Evolutionary conservation across 2,888 invertebrate species (phyloP), one percentile per base, ranked within the genome.

Genomic region (Andricus curvator): DNA sequence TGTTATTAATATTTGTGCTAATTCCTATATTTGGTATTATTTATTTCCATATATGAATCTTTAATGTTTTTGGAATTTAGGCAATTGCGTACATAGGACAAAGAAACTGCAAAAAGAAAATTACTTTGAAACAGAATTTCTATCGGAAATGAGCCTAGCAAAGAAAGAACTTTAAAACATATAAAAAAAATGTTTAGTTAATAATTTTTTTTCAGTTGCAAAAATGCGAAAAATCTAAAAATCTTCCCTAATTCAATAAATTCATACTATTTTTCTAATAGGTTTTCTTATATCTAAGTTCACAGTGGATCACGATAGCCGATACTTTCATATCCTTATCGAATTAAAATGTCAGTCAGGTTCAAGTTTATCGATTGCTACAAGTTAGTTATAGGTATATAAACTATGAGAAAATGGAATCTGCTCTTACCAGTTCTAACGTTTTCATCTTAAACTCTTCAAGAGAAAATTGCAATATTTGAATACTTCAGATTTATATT

Each of bases 301-400:
- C 62, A 29, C 15, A 13, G 13, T 5, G 25, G 62, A 62, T 62
- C 6, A 25, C 62, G 62, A 62, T 62, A 62, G 9, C 8, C n/a
- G 6, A 62, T 25, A 22, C 25, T 62, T 62, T 15, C 5, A 62
- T 62, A 62, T 62, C 6, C 62, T 62, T 62, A 62, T 62, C 62
- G 62, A 62, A 62, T 62, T 62, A 25, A 25, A 22, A 11, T 62
- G 62, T 62, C 25, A 62, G 62, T 62, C 62, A 62, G 62, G 62
- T 62, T 62, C 62, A 62, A 62, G 62, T 62, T 62, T 25, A 62
- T 1, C 62, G 25, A 62, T 25, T 62, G 62, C 62, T 62, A 62
- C 62, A 15, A 62, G 62, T 25, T 25, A 15, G 15, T 62, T 62
- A 25, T 62, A 25, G 25, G 62, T 62, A 62, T 25, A 25, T 25